These are phyloP conservation scores for Macropodus opercularis DNA, from an alignment of 2,797 vertebrate genomes.

Conservation along the genomic window DNA sequence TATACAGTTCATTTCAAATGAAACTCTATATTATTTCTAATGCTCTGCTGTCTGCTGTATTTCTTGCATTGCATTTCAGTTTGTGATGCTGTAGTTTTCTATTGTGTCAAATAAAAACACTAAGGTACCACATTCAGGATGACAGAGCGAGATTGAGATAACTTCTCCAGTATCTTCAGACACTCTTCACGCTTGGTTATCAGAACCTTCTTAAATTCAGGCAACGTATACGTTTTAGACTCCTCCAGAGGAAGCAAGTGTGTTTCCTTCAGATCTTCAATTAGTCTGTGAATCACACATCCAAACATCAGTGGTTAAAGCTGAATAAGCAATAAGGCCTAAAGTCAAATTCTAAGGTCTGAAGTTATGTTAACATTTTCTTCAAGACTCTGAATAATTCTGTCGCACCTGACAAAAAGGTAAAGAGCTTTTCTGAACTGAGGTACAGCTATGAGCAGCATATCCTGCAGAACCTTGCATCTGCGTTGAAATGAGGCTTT, in stretches of 20 bases:
- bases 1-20: not conserved
- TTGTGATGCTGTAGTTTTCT: not conserved
- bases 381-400: not conserved
- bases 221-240: conserved; percentile 68
- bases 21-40: not conserved
- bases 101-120: not conserved
- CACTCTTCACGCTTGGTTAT: conserved; percentile 58
- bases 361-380: not conserved
- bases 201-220: conserved; percentile 74
- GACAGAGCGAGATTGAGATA: conserved; percentile 66
- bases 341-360: not conserved
- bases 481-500: conserved; percentile 53
- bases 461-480: conserved; percentile 57
- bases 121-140: conserved; percentile 77
- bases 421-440: conserved; percentile 83
- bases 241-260: conserved; percentile 77
- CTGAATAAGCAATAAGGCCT: not conserved
- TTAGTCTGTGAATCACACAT: conserved; percentile 68
- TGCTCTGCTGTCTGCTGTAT: too few species aligned
- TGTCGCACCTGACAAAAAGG: conserved; percentile 78
- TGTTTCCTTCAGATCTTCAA: conserved; percentile 79
- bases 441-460: conserved; percentile 79
- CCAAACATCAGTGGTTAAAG: not conserved
- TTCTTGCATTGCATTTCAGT: too few species aligned
- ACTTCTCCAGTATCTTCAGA: conserved; percentile 62